Evolutionary conservation across 2,888 invertebrate species (phyloP), one percentile per base, ranked within the genome.

Genomic region (Drosophila engyochracea): DNA sequence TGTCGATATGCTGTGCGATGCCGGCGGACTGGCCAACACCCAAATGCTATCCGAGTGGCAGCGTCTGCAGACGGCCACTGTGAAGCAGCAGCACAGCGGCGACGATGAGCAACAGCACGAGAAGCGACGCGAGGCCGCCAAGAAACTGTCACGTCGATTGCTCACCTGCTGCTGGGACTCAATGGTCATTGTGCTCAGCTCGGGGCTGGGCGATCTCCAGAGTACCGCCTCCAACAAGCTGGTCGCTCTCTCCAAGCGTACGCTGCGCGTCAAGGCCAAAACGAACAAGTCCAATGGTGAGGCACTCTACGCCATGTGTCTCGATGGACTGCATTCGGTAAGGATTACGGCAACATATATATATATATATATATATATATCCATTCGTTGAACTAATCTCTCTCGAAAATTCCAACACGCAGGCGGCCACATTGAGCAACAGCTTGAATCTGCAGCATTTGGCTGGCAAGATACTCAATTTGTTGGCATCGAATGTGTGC

Each of bases 131-230:
- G 97, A 97, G 89, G 97, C 97, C 0, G 97, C 97, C 80, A 95
- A 96, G 37, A 96, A 96, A 81, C 94, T 97, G 91, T 96, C 97
- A 0, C 94, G 97, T 85, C 94, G 95, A 68, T 96, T 98, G 41
- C 93, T 99, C 59, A 97, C 97, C 0, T 97, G 97, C 85, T 98
- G 98, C 90, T 99, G 98, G 98, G 96, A 97, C 47, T 97, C 97
- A 0, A 97, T 98, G 95, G 96, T 98, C 71, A 96, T 97, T 22
- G 97, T 99, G 1, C 94, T 98, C 22, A 97, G 98, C 54, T 96
- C 96, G 0, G 96, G 97, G 0, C 93, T 97, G 63, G 96, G 95
- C 2, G 96, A 93, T 72, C 78, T 92, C 5, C 90, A 91, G 41
- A 87, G 88, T 10, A 94, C 94, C 0, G 94, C 94, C 39, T 93